These are phyloP conservation scores for Python bivittatus DNA, from an alignment of 2,113 vertebrate genomes.

Conservation along the genomic window DNA sequence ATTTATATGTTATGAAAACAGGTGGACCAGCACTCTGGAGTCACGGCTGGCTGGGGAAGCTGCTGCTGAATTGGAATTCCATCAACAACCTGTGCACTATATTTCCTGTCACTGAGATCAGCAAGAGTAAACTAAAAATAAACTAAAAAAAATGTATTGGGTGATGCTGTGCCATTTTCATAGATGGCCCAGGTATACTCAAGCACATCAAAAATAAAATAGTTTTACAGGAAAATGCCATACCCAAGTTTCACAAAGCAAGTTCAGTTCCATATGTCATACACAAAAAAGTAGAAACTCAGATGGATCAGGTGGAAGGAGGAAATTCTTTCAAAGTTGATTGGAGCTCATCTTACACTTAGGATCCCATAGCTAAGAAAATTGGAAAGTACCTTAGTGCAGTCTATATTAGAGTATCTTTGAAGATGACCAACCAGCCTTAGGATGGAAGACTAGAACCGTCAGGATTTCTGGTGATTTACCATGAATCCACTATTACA, in stretches of 20 bases:
- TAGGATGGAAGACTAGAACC: not conserved
- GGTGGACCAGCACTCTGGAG: not conserved
- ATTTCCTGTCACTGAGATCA: not conserved
- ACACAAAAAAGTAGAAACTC: not conserved
- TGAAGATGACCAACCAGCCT: not conserved
- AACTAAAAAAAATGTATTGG: not conserved
- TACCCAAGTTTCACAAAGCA: not conserved
- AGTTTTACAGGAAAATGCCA: not conserved
- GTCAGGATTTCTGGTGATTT: not conserved
- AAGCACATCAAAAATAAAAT: not conserved
- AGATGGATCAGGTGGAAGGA: not conserved
- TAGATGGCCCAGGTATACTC: not conserved
- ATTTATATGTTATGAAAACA: not conserved
- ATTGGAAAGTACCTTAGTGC: not conserved
- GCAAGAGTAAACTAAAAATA: not conserved
- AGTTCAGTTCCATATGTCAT: not conserved
- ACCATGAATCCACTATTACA: not conserved
- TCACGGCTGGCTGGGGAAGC: not conserved
- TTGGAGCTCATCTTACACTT: not conserved
- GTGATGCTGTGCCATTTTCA: not conserved
- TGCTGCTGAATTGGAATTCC: not conserved
- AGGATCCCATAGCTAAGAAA: not conserved
- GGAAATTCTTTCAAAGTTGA: not conserved
- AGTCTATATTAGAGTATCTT: not conserved
- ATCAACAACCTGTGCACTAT: not conserved